Conservation (phyloP, 2,113 vertebrate species). For the Grammomys surdaster region DNA sequence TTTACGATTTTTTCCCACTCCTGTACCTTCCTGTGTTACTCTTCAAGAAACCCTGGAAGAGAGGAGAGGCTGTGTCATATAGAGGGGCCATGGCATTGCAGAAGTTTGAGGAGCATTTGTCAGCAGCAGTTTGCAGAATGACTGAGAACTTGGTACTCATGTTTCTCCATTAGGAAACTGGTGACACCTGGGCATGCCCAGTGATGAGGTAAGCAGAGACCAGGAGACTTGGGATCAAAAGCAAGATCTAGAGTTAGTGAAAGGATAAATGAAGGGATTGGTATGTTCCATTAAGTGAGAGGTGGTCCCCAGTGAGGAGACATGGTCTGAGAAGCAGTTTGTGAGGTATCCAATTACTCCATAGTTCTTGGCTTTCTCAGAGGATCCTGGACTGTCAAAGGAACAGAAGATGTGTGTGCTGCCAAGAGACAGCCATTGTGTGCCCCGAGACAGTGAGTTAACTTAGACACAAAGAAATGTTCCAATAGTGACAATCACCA, state of each 20-base stretch:
- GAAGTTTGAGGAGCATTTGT: background rate
- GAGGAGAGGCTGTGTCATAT: background rate
- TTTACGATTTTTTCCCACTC: background rate
- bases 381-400: background rate
- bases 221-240: background rate
- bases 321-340: background rate
- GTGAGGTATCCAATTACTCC: background rate
- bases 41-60: background rate
- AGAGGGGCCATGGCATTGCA: background rate
- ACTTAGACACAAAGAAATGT: background rate
- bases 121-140: background rate
- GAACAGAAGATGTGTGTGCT: background rate
- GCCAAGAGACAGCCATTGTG: background rate
- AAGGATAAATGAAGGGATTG: background rate
- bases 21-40: background rate
- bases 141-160: fast-evolving
- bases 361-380: background rate
- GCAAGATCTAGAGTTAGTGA: background rate
- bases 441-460: background rate
- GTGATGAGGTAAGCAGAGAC: background rate
- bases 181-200: no score
- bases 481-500: background rate
- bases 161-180: background rate
- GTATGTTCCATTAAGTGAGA: background rate
- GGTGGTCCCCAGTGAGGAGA: background rate